phyloP scores from a whole-genome alignment of 2,888 invertebrate genomes.

The Agrilus cyanescens region DNA sequence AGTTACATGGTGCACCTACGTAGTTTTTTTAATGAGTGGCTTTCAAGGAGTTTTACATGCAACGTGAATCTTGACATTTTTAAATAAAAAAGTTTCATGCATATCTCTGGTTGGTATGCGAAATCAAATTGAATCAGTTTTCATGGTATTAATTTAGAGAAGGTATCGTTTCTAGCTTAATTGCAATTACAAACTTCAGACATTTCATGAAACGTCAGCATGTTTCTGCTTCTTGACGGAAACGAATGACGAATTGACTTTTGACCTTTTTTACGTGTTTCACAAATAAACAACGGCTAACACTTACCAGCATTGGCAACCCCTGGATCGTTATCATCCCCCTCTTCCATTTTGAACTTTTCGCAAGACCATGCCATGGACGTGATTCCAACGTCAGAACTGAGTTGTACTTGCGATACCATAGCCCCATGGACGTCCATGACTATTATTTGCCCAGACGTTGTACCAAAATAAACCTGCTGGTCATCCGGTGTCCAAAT shows the following conservation, averaged over 20 bases:
- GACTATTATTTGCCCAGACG: conserved; percentile 87
- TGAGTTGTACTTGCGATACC: conserved; percentile 86
- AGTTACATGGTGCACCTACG: neutral
- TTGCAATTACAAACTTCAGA: no score
- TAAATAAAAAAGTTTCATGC: no score
- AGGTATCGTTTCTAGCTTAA: no score
- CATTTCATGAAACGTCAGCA: no score
- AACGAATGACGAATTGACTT: no score
- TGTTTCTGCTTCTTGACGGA: no score
- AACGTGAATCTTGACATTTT: no score
- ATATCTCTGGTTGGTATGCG: no score
- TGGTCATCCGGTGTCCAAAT: conserved; percentile 98
- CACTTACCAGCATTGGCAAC: conserved; percentile 39
- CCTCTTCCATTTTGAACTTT: conserved; percentile 96
- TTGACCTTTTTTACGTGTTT: neutral
- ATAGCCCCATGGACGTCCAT: conserved; percentile 96
- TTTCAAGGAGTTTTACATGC: no score
- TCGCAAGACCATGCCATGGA: conserved; percentile 96
- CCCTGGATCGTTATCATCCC: conserved; percentile 57
- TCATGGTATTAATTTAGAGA: no score
- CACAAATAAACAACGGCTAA: conserved; percentile 1
- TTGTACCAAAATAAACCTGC: conserved; percentile 93
- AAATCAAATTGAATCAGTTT: no score
- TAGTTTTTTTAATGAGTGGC: no score
- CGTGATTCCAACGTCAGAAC: conserved; percentile 74